phyloP scores from a whole-genome alignment of 2,113 vertebrate genomes.

The Orientallactaga bullata region DNA sequence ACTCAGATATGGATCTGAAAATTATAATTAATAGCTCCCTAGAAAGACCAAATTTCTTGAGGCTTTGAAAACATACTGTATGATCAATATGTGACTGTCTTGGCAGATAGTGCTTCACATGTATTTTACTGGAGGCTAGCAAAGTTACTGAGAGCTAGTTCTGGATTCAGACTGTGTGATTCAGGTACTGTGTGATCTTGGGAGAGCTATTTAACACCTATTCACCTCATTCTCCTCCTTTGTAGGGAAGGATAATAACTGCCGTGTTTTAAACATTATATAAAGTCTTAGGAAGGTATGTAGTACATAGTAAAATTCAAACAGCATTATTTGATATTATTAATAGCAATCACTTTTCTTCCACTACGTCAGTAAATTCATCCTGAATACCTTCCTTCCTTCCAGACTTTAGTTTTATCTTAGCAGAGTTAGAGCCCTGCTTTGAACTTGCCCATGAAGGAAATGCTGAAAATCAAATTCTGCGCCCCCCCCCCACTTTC shows the following conservation, averaged over 20 bases:
- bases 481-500: neutral
- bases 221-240: neutral
- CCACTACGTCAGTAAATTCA: constrained; percentile 18
- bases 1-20: neutral
- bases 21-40: neutral
- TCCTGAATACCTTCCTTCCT: neutral
- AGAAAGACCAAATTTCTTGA: constrained; percentile 6
- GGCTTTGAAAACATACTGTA: neutral
- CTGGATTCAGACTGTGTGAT: neutral
- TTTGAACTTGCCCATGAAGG: constrained; percentile 28
- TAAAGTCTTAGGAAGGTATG: neutral
- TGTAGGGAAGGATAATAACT: neutral
- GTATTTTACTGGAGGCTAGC: neutral
- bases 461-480: constrained; percentile 41
- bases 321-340: neutral
- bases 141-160: neutral
- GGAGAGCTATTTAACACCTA: neutral
- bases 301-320: neutral
- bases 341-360: neutral
- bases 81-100: neutral
- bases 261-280: neutral
- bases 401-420: neutral
- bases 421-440: neutral
- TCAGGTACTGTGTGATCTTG: neutral
- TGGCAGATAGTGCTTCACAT: neutral